Evolutionary conservation across 1,140 invertebrate species (phyloP), one percentile per base, ranked within the genome.

Genomic region (Caenorhabditis elegans): DNA sequence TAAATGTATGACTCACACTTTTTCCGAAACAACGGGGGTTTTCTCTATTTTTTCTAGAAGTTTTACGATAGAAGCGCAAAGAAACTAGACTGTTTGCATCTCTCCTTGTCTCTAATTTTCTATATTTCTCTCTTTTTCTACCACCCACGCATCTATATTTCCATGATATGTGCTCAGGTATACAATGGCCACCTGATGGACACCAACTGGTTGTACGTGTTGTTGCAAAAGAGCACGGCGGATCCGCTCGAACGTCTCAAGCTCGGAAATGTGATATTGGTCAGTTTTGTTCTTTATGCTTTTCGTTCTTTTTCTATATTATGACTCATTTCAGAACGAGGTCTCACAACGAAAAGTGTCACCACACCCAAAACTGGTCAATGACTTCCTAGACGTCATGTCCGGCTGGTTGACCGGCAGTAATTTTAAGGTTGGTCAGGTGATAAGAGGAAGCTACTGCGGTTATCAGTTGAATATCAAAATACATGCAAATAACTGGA

Each of bases 211-310:
- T 70, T 70, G 60, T 39, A 70, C 60, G 60, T 70, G 60, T 43
- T 70, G 34, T 39, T 70, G 60, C 60, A 70, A 70, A 70, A 70
- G 60, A 70, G 60, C 34, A 70, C 60, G 10, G 34, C 31, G 10
- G 60, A 70, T 39, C 60, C 60, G 60, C 34, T 70, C 26, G 60
- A 70, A 70, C 60, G 60, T 6, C 60, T 70, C 17, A 70, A 70
- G 60, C 60, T 70, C 60, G 60, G 60, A 70, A 70, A 70, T 70
- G 60, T 70, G 60, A 70, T 70, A 70, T 43, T 70, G 60, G 60
- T 70, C 34, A 70, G 60, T 70, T 65, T 43, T n/a, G n/a, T n/a
- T 43, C 39, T 43, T 43, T 5, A 15, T 43, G 39, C 5, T 43
- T 5, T 5, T 15, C 15, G 39, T 8, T 43, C 39, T 8, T 8